phyloP scores from a whole-genome alignment of 2,888 invertebrate species.

The Tridacna crocea region DNA sequence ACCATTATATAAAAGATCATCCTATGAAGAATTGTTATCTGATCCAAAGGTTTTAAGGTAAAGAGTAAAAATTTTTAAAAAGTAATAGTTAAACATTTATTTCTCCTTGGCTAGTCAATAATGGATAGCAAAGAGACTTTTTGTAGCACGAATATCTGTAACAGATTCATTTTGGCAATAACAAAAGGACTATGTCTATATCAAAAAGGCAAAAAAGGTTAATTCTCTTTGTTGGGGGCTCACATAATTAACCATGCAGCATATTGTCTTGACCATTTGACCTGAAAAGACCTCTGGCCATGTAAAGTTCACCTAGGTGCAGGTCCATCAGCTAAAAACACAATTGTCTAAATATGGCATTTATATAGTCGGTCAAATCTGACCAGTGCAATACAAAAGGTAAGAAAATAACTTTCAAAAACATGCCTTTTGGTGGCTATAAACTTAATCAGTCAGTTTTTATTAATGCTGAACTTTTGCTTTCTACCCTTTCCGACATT shows the following conservation, averaged over 20 bases:
- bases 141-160: too few species aligned
- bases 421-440: neutral
- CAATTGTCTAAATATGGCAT: conserved; percentile 17
- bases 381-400: conserved; percentile 8
- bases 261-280: conserved; percentile 46
- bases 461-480: neutral
- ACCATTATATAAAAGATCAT: too few species aligned
- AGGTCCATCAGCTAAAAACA: conserved; percentile 44
- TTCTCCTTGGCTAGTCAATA: too few species aligned
- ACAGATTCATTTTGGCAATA: too few species aligned
- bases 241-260: conserved; percentile 14
- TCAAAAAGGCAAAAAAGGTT: too few species aligned
- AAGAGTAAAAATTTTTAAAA: too few species aligned
- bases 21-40: too few species aligned
- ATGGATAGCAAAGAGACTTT: too few species aligned
- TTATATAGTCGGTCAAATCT: conserved; percentile 12
- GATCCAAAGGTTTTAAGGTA: too few species aligned
- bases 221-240: too few species aligned
- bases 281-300: conserved; percentile 43
- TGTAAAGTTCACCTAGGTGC: conserved; percentile 35
- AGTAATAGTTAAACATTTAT: too few species aligned
- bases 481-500: neutral
- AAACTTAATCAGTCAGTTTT: conserved; percentile 1
- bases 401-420: conserved; percentile 9
- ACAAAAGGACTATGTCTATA: too few species aligned